A percentile compares a stretch with the other conserved stretches of the same genome.
phyloP scores from a whole-genome alignment of 1,140 invertebrate genomes.

The Trichonephila inaurata region DNA sequence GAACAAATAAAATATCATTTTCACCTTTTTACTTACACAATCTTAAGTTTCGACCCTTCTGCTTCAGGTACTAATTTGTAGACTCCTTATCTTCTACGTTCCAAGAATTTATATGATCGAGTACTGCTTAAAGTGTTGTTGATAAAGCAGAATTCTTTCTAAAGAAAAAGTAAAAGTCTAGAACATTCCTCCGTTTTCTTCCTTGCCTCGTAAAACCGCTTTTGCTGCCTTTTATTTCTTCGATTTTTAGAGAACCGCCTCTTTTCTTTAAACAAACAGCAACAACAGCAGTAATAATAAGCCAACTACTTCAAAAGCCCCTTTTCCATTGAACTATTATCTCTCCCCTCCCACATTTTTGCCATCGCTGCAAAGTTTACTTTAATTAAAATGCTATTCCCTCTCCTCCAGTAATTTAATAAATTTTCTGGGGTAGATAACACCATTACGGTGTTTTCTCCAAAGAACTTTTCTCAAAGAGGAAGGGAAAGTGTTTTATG shows the following conservation, averaged over 20 bases:
- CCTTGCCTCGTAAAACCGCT: neutral
- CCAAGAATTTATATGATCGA: too few relatives aligned
- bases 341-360: slow-evolving; percentile 16
- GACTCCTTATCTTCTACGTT: too few relatives aligned
- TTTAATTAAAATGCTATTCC: slow-evolving; percentile 25
- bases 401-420: neutral
- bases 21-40: too few relatives aligned
- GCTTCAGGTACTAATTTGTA: too few relatives aligned
- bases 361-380: neutral
- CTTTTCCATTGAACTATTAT: neutral
- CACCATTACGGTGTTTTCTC: neutral
- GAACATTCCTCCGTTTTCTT: neutral
- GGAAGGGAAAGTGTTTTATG: neutral
- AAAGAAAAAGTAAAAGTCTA: too few relatives aligned
- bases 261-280: neutral
- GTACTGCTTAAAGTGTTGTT: too few relatives aligned
- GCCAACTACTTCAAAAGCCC: neutral
- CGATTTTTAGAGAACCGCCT: neutral
- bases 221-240: neutral
- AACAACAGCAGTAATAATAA: neutral
- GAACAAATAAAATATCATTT: too few relatives aligned
- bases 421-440: neutral
- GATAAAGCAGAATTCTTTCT: too few relatives aligned
- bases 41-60: too few relatives aligned
- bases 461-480: too few relatives aligned